Evolutionary conservation across 2,888 invertebrate genomes (phyloP).

Genomic region (Cataglyphis rosenhaueri): DNA sequence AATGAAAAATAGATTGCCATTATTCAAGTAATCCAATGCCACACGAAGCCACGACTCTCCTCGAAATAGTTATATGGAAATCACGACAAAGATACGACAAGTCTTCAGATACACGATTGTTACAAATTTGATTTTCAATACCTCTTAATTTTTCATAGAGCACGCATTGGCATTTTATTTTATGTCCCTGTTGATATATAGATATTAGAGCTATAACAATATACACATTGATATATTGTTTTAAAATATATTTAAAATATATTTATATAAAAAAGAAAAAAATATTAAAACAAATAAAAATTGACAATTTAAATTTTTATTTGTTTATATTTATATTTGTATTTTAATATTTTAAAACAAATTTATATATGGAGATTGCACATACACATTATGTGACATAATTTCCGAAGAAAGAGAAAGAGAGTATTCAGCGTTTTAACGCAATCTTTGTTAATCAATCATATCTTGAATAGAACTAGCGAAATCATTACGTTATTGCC

Average conservation of each 20-base stretch:
- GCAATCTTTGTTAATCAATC: slow-evolving; percentile 57
- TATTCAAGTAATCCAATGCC: slow-evolving; percentile 72
- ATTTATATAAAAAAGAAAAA: background rate
- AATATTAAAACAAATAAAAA: background rate
- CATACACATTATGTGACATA: background rate
- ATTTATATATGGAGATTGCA: background rate
- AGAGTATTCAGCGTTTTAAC: slow-evolving; percentile 33
- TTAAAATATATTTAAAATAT: background rate
- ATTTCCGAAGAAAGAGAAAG: background rate
- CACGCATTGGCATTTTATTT: background rate
- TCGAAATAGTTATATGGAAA: slow-evolving; percentile 46
- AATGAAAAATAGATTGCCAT: slow-evolving; percentile 72
- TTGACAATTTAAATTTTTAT: background rate
- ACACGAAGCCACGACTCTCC: slow-evolving; percentile 58
- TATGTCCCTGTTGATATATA: background rate
- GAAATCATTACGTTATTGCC: slow-evolving; percentile 1
- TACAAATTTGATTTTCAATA: background rate
- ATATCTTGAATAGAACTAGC: slow-evolving; percentile 8
- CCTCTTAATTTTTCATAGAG: background rate
- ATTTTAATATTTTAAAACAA: background rate
- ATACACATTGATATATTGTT: background rate
- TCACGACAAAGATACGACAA: slow-evolving; percentile 1
- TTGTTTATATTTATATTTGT: background rate
- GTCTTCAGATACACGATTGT: background rate
- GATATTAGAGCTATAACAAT: background rate